Conservation (phyloP, 2,113 vertebrate species). For the Axis porcinus region DNA sequence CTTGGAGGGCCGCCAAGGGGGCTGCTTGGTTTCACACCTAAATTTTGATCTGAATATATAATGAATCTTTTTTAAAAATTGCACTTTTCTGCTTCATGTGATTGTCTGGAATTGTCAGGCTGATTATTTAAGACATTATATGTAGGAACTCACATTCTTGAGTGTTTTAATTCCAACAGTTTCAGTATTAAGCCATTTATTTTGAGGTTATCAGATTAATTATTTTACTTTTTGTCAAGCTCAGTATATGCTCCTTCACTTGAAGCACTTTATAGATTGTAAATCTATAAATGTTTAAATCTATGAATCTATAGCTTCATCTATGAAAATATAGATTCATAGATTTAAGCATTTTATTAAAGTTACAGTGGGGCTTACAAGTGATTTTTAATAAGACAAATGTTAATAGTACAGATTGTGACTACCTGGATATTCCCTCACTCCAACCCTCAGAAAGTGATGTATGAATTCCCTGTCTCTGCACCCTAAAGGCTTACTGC, state of each 20-base stretch:
- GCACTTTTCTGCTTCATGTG: background rate
- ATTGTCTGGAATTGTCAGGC: background rate
- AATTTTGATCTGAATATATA: background rate
- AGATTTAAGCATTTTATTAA: background rate
- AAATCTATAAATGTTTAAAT: background rate
- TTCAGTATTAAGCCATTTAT: background rate
- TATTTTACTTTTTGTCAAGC: background rate
- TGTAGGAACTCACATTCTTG: background rate
- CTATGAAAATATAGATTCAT: background rate
- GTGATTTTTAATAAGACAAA: background rate
- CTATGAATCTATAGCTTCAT: background rate
- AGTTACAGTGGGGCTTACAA: background rate
- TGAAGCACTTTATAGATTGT: background rate
- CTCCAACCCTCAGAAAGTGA: background rate
- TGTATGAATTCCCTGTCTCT: background rate
- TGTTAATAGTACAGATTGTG: background rate
- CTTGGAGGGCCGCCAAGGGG: background rate
- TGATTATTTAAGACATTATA: background rate
- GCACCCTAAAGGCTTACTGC: background rate
- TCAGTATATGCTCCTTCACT: background rate
- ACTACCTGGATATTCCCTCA: background rate
- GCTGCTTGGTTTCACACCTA: background rate
- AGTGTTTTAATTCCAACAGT: background rate
- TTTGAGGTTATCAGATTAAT: background rate
- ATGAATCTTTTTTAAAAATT: background rate